Evolutionary conservation across 92 coral and sea anemone genomes (phyloP), one percentile per base, ranked within the genome.

Genomic region (Isaurus tuberculatus): DNA sequence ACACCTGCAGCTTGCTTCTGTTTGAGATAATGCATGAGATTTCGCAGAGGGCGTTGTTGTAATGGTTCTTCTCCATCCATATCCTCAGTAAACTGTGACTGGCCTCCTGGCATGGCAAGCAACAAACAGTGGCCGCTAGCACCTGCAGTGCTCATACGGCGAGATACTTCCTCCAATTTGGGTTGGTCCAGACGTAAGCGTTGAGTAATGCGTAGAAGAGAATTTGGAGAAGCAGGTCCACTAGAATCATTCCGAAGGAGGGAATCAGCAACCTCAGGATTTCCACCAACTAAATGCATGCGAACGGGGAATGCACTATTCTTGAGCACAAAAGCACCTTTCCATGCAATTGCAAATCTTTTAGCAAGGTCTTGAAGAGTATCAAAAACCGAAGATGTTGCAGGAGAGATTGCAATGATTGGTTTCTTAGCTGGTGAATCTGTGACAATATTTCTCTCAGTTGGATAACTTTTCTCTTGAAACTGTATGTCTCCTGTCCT

Each of bases 1-100:
- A 97, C 99, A 67, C 98, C 99, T 77, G 99, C 99, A 89, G 99
- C 99, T 87, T 97, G 99, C 85, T 97, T 97, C 81, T 92, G 97
- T 90, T 97, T 97, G 53, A 97, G 93, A 88, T 97, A 97, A 36
- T 96, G 94, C 94, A 97, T 95, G 83, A 97, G 98, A 87, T 97
- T 97, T 86, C 99, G 92, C 75, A 97, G 87, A 27, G 99, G 98
- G 86, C 99, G 90, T 83, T 97, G 99, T 85, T 97, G 99, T 71
- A 95, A 83, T 66, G 96, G 90, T 79, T 92, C 94, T 53, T 92
- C 93, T 17, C 92, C 79, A 72, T 92, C 94, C 66, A 81, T 81
- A 32, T 93, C 95, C 75, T 94, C 94, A 40, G 94, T 88, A 20
- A 92, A 89, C 68, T 93, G 93, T 70, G 92, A 85, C 75, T 97